Evolutionary conservation across 2,113 vertebrate genomes (phyloP), one percentile per base, ranked within the genome.

Genomic region (Pantherophis guttatus): DNA sequence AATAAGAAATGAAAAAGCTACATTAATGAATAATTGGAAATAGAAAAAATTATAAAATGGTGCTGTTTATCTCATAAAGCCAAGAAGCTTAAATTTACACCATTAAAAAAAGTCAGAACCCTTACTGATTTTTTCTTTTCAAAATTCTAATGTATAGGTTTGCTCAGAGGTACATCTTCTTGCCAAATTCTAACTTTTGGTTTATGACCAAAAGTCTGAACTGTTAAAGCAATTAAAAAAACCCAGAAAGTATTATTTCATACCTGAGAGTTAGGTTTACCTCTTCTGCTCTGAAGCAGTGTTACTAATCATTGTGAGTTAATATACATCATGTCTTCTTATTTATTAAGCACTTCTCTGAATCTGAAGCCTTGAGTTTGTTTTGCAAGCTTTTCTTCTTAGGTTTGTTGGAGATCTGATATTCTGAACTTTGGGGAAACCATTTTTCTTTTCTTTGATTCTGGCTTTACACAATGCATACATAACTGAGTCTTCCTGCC

Each of bases 221-320:
- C 1, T 26, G 93, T 96, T 87, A 94, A 44, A 95, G 92, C 87
- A 94, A 50, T 94, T 93, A 95, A 95, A 95, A 95, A 95, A 95
- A 95, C 95, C 96, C 17, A 95, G 85, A 95, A 92, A 96, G 94
- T 94, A 92, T 96, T 96, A 94, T 95, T 96, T 96, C 93, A 96
- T 93, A 92, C 91, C 93, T 95, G 70, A 95, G 93, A 96, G 90
- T 94, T 92, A 94, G 91, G 93, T 94, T 96, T 95, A 93, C 92
- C 92, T 95, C 95, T 96, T 96, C 52, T 55, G 8, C 48, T 19
- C 8, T 90, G 91, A 96, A 97, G 96, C 95, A 90, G 92, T 95
- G 86, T 94, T 95, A 96, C 96, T 94, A 93, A 24, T 91, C 94
- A 95, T 94, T 59, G 96, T 94, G 87, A 86, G 92, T 92, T 95